Evolutionary conservation across 2,888 invertebrate genomes (phyloP), one percentile per base, ranked within the genome.

Genomic region (Epirrhoe alternata): DNA sequence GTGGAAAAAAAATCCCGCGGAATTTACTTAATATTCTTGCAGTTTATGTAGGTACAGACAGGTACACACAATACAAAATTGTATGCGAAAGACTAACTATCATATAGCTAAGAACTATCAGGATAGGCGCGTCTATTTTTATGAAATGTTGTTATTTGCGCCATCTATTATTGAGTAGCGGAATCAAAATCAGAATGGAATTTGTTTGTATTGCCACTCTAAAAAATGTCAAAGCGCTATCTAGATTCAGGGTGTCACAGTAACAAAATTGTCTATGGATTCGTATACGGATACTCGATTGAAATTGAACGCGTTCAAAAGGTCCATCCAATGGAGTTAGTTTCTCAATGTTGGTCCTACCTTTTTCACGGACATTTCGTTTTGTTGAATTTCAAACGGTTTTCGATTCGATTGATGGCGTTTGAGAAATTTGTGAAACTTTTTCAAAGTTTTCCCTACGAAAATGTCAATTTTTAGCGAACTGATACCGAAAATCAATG

Each of bases 331-430:
- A 10, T 6, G 0, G 10, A 30, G 30, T 60, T 64, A 6, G 24
- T 69, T 72, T 71, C 56, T 69, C 7, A 53, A 77, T 72, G 81
- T 83, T 88, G 87, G 86, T 77, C 82, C 49, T n/a, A 64, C 69
- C 64, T 3, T 35, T 0, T 35, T 7, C 35, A 10, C 75, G 73
- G 14, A n/a, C 7, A 24, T 7, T 45, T 54, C 51, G n/a, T 7
- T 45, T 54, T 45, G n/a, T 84, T 89, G 85, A 84, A 89, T 90
- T 88, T 91, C 86, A 92, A 93, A 92, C 92, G 90, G 93, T 91
- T 92, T 91, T 90, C 79, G 61, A 78, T 84, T 81, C 76, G 79
- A 71, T 74, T 74, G 79, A 86, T 81, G 86, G 85, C 85, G 86
- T 84, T 82, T 87, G 84, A 82, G 82, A 86, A 85, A 82, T 80